Evolutionary conservation across 2,888 invertebrate genomes (phyloP), one percentile per base, ranked within the genome.

Genomic region (Drosophila paracracens): DNA sequence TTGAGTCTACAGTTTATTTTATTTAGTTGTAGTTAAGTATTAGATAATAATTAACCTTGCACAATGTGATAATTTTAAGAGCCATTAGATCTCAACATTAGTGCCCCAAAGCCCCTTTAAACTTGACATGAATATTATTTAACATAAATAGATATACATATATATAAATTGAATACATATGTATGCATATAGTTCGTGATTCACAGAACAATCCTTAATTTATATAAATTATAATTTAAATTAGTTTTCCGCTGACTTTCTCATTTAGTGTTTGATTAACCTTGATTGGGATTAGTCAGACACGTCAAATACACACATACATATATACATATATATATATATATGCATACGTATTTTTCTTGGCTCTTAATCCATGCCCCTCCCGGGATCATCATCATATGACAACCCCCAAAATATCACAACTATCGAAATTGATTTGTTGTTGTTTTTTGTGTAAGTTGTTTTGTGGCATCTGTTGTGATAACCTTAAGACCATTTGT

Each of bases 401-500:
- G 76, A 61, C 66, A 59, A 51, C 7, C 53, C 16, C 27, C 6
- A 56, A 18, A 51, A 60, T n/a, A 40, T 38, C 27, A 35, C 8
- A 18, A 43, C 38, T 50, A 65, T 21, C 54, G 35, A 67, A 65
- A 76, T 64, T 76, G 68, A 76, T 70, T 75, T 75, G 70, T 62
- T 67, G 29, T 54, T 29, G 18, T 16, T 29, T n/a, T 67, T 33
- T 53, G n/a, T n/a, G 16, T 25, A 25, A 25, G 25, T 69, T 77
- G 71, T 65, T 73, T 40, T 79, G 75, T 59, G 57, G 51, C 64
- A 64, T 58, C 66, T 72, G 66, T 16, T 72, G 63, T n/a, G 65
- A 29, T 74, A 81, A 81, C 84, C 81, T 81, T 78, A 78, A 69
- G 72, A 73, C 68, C 67, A 70, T 76, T 70, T 70, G 25, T 68